Evolutionary conservation across 2,797 vertebrate species (phyloP), one percentile per base, ranked within the genome.

Genomic region (Champsocephalus esox): DNA sequence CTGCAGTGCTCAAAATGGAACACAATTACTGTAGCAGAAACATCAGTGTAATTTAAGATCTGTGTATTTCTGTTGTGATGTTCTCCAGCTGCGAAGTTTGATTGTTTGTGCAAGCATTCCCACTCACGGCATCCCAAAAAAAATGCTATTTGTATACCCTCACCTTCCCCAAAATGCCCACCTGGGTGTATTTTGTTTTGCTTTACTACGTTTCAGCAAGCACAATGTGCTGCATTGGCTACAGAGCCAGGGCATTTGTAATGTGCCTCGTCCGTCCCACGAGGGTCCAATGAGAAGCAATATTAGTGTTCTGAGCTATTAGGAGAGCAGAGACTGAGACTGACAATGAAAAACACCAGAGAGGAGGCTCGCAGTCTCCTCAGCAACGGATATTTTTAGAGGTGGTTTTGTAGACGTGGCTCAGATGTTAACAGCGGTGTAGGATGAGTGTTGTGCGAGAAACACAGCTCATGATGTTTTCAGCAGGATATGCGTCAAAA

Each of bases 321-420:
- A 82, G 60, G 69, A 78, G 73, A 86, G 74, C 73, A 63, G 63
- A 67, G 77, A 82, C 71, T 13, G 43, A 11, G 16, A 70, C 68
- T 80, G 81, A 88, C 82, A 83, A 82, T 73, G 74, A 65, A 54
- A 78, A 75, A 83, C 70, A 69, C 38, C 6, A 77, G 66, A 79
- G 65, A 51, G 65, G 65, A 77, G 75, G 32, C 71, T 78, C 17
- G 43, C 75, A 52, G 80, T 85, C 84, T 90, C 81, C 78, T 75
- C 45, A 84, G 84, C 76, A 81, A 82, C 19, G 9, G 75, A 68
- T 90, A 88, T 89, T 89, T 90, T 87, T 88, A 86, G 86, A 83
- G 76, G 41, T 50, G 75, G 51, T 28, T 61, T 86, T 68, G 79
- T 12, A 80, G 66, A 81, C 12, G 2, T 69, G 64, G 73, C 82